These are phyloP conservation scores for Heliconius melpomene DNA, from an alignment of 1,140 invertebrate species.

Conservation along the genomic window DNA sequence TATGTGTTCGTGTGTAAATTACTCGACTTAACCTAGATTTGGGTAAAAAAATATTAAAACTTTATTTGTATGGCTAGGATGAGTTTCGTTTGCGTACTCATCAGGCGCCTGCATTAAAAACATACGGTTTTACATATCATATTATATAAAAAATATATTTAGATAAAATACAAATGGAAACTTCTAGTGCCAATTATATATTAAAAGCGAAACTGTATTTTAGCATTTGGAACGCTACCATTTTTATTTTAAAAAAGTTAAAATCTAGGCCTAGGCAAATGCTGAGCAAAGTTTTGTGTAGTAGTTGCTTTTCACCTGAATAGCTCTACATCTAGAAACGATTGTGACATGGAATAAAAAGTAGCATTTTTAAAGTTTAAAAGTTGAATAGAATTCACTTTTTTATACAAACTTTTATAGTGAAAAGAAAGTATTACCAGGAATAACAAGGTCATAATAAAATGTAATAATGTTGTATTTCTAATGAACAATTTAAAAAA, in stretches of 20 bases:
- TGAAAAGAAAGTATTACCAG: too few relatives aligned
- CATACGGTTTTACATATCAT: too few relatives aligned
- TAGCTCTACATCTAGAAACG: slow-evolving; percentile 12
- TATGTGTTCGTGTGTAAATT: neutral
- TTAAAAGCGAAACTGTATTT: neutral
- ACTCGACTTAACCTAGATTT: slow-evolving; percentile 3
- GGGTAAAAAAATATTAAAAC: neutral
- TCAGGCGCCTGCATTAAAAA: neutral
- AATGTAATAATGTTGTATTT: too few relatives aligned
- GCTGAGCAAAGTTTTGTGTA: slow-evolving; percentile 14
- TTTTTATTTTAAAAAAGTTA: slow-evolving; percentile 13
- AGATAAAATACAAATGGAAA: neutral
- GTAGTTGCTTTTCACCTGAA: slow-evolving; percentile 15
- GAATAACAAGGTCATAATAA: neutral
- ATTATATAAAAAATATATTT: neutral
- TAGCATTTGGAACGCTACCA: neutral
- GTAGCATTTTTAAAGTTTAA: slow-evolving; percentile 4
- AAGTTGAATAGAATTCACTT: slow-evolving; percentile 1
- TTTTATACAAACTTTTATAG: neutral
- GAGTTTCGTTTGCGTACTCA: neutral
- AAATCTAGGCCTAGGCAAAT: slow-evolving; percentile 8
- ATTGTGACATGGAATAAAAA: slow-evolving; percentile 13
- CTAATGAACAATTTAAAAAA: too few relatives aligned
- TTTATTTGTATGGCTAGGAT: neutral
- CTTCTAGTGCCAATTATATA: neutral